Evolutionary conservation across 2,113 vertebrate species (phyloP).

Genomic region (Pipa parva): DNA sequence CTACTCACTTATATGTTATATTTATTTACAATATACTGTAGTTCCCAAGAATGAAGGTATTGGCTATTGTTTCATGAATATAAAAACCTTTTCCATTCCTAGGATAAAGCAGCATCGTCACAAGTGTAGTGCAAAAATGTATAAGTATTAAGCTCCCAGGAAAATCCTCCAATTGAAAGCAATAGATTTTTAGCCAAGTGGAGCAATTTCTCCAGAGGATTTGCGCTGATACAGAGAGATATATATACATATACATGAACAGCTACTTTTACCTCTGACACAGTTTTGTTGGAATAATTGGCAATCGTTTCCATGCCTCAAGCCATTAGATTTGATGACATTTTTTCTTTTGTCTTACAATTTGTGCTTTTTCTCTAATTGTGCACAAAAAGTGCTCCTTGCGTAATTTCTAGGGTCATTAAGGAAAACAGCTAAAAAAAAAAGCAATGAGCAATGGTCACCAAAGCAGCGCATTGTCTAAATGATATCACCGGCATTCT

Average conservation of each 20-base stretch:
- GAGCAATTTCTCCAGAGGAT: background rate
- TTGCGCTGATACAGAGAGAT: background rate
- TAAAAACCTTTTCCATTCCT: background rate
- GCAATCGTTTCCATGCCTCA: background rate
- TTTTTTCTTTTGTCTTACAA: background rate
- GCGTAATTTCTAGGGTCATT: background rate
- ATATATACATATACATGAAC: constrained; percentile 1
- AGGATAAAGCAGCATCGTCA: background rate
- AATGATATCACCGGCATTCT: background rate
- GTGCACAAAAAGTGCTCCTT: background rate
- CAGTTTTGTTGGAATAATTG: background rate
- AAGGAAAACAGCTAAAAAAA: background rate
- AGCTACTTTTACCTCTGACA: background rate
- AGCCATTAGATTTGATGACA: background rate
- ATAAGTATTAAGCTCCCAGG: background rate
- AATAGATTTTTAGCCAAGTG: background rate
- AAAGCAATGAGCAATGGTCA: background rate
- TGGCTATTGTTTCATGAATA: too few relatives aligned
- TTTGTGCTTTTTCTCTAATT: background rate
- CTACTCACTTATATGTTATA: too few relatives aligned
- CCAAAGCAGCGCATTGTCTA: background rate
- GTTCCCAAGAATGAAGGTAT: too few relatives aligned
- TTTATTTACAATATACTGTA: too few relatives aligned
- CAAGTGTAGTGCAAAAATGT: background rate
- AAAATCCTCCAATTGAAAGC: background rate